phyloP scores from a whole-genome alignment of 2,113 vertebrate genomes.

The Thinocorus orbignyianus region DNA sequence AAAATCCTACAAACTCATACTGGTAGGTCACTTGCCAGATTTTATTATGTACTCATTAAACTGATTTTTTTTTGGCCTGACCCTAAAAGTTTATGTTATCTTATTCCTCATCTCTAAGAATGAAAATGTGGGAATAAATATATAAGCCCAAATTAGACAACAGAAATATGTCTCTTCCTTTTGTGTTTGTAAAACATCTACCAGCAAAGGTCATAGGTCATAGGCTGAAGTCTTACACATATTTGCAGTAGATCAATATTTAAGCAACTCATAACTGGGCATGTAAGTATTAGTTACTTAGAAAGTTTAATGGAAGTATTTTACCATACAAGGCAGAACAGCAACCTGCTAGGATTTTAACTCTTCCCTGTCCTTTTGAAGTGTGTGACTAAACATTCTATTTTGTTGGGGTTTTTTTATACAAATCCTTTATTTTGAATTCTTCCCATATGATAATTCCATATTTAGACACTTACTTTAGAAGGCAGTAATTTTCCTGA shows the following conservation, averaged over 20 bases:
- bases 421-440: background rate
- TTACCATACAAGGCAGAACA: background rate
- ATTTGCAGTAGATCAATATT: background rate
- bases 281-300: background rate
- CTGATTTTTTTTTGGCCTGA: background rate
- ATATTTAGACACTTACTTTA: background rate
- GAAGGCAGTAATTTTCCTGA: background rate
- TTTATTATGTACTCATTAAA: background rate
- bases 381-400: background rate
- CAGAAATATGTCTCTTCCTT: background rate
- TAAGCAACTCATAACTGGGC: background rate
- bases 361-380: background rate
- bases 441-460: background rate
- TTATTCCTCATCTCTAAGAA: background rate
- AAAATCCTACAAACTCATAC: background rate
- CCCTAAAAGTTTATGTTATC: background rate
- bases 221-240: background rate
- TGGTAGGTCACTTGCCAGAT: accelerated
- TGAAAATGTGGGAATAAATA: background rate
- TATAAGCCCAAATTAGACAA: background rate
- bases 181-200: background rate
- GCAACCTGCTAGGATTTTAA: background rate
- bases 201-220: background rate
- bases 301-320: background rate
- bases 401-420: background rate